Evolutionary conservation across 1,140 invertebrate genomes (phyloP), one percentile per base, ranked within the genome.

Genomic region (Arion vulgaris): DNA sequence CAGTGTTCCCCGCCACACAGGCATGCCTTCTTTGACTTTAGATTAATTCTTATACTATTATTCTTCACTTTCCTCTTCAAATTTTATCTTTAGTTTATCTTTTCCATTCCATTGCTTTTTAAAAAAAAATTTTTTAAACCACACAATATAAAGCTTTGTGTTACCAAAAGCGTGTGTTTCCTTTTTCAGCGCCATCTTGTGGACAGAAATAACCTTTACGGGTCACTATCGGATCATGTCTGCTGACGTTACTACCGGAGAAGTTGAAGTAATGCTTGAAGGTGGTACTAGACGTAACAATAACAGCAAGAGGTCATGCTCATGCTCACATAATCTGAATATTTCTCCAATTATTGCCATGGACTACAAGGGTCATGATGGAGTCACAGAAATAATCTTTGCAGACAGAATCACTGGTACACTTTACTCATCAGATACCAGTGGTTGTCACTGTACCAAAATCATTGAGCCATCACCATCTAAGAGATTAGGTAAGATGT

Each of bases 391-490:
- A 85, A 86, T 96, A 1, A 94, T 95, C 74, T 96, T 95, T 94
- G 91, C 95, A 2, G 94, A 95, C 87, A 92, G 91, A 9, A 93
- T 93, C 75, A 88, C 93, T 0, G 93, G 93, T 78, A 93, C 94
- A 79, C 94, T 96, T 34, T 92, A 94, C 68, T 93, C 94, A 0
- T 91, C 95, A 0, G 95, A 96, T 89, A 93, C 95, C 80, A 88
- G 94, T 51, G 96, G 95, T 0, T 96, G 96, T 88, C 86, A 91
- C 39, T 96, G 96, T 86, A 93, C 1, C 93, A 82, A 83, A 94
- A 0, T 90, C 95, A 0, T 91, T 95, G 1, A 94, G 93, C 82
- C 92, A 93, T 11, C 57, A 76, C 19, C 51, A 19, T 39, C 23
- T 4, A 68, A 38, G 19, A 62, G 72, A 17, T 62, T 74, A 34